Evolutionary conservation across 2,888 invertebrate genomes (phyloP).

Genomic region (Cyclophora albipunctata): DNA sequence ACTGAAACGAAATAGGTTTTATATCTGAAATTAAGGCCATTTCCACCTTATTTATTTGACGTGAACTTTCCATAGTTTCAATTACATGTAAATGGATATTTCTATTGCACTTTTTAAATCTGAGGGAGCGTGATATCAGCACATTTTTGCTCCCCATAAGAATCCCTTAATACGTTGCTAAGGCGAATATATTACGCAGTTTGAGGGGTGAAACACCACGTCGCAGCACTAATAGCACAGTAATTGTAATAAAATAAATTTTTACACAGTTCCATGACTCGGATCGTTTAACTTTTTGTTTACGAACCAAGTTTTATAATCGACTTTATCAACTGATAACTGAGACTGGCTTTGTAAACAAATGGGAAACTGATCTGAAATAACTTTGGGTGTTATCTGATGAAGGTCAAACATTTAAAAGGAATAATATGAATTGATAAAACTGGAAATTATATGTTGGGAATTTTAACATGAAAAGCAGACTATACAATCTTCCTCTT

Average conservation of each 20-base stretch:
- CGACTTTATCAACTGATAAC: too few species aligned
- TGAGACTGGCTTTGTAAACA: too few species aligned
- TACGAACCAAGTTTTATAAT: too few species aligned
- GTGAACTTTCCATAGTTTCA: not conserved
- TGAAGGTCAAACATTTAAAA: too few species aligned
- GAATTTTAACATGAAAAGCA: too few species aligned
- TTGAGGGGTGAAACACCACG: slow-evolving; percentile 48
- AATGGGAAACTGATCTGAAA: too few species aligned
- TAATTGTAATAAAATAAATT: slow-evolving; percentile 53
- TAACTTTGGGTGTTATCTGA: too few species aligned
- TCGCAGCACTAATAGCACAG: slow-evolving; percentile 46
- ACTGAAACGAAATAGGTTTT: too few species aligned
- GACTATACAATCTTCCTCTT: too few species aligned
- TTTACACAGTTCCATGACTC: slow-evolving; percentile 16
- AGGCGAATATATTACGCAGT: slow-evolving; percentile 39
- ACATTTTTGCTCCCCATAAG: slow-evolving; percentile 41
- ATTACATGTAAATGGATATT: not conserved
- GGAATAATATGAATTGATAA: too few species aligned
- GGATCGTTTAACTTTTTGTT: slow-evolving; percentile 3
- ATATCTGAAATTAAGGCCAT: too few species aligned
- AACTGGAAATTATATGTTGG: too few species aligned
- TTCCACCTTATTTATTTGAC: not conserved
- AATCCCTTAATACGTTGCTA: slow-evolving; percentile 30
- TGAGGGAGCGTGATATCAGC: slow-evolving; percentile 45
- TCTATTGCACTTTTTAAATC: slow-evolving; percentile 20